A percentile compares a stretch with the other conserved stretches of the same genome.
phyloP scores from a whole-genome alignment of 2,797 vertebrate species.

The Manis javanica region DNA sequence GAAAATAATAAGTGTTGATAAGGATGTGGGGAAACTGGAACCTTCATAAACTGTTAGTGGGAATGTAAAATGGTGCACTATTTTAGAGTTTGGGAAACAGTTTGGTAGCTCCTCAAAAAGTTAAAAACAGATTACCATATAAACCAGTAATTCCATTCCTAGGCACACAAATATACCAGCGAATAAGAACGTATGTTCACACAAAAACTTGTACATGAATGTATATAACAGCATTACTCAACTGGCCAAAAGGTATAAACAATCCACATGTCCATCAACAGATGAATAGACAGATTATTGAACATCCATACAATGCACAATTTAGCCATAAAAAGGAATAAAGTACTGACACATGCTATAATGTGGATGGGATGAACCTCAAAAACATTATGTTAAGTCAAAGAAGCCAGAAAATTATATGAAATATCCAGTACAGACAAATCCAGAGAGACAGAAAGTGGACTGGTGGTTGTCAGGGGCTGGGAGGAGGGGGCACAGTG shows the following conservation, averaged over 20 bases:
- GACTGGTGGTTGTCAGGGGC: neutral
- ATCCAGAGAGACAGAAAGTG: neutral
- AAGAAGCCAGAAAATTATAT: neutral
- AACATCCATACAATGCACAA: neutral
- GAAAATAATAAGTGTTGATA: neutral
- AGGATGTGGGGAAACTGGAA: neutral
- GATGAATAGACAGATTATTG: neutral
- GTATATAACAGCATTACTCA: neutral
- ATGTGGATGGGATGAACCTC: neutral
- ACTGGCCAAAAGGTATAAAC: neutral
- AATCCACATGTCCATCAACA: neutral
- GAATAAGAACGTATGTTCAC: neutral
- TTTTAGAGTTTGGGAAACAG: neutral
- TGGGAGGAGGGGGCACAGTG: neutral
- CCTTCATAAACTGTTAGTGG: neutral
- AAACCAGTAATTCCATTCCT: neutral
- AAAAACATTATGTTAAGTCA: neutral
- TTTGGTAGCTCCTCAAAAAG: neutral
- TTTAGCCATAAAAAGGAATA: constrained; percentile 6
- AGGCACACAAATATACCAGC: neutral
- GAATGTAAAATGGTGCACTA: neutral
- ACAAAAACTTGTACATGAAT: neutral
- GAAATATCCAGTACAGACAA: neutral
- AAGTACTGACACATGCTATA: neutral
- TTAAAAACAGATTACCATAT: neutral